Evolutionary conservation across 1,140 invertebrate species (phyloP).

Genomic region (Helicoverpa zea): DNA sequence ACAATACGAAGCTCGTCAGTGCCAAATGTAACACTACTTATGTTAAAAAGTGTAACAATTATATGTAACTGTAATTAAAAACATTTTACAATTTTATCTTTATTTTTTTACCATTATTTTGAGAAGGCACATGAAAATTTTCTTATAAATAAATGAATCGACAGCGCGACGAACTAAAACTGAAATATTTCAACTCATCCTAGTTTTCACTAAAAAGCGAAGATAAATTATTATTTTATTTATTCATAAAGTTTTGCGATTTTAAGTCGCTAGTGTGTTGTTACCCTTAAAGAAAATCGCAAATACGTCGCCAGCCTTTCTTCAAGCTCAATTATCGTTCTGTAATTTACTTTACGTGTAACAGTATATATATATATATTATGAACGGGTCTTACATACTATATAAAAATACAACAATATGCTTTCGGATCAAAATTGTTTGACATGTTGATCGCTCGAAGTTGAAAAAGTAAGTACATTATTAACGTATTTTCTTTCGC

Average conservation of each 20-base stretch:
- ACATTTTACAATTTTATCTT: constrained; percentile 73
- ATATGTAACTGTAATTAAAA: constrained; percentile 77
- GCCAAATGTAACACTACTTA: constrained; percentile 75
- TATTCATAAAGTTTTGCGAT: constrained; percentile 22
- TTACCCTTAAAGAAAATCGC: constrained; percentile 39
- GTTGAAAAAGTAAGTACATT: neutral
- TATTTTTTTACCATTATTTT: constrained; percentile 74
- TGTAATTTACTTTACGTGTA: constrained; percentile 50
- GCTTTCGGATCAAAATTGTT: constrained; percentile 63
- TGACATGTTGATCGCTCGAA: constrained; percentile 51
- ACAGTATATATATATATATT: constrained; percentile 61
- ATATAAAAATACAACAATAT: constrained; percentile 83
- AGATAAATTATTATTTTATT: constrained; percentile 21
- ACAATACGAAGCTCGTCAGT: constrained; percentile 62
- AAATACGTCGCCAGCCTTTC: constrained; percentile 52
- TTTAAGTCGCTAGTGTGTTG: constrained; percentile 39
- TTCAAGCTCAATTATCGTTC: constrained; percentile 52
- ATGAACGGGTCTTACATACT: constrained; percentile 77
- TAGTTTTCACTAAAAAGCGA: constrained; percentile 55
- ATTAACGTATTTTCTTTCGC: neutral
- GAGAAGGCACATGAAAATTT: constrained; percentile 85
- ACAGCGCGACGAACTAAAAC: constrained; percentile 55
- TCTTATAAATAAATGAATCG: constrained; percentile 78
- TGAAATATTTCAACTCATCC: constrained; percentile 10
- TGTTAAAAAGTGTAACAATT: constrained; percentile 74